phyloP scores from a whole-genome alignment of 2,113 vertebrate species.

The Plotosus lineatus region DNA sequence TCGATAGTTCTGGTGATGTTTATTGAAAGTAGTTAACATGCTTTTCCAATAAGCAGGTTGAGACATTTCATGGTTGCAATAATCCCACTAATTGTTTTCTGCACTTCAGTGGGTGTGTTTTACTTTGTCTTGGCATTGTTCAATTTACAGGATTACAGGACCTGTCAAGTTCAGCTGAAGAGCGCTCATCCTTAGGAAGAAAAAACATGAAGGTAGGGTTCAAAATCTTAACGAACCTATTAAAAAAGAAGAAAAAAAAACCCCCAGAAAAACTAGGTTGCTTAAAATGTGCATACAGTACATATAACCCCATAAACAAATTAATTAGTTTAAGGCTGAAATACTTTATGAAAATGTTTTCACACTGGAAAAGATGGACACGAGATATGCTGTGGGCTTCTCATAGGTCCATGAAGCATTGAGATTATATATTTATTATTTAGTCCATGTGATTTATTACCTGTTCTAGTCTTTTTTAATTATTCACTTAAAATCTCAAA shows the following conservation, averaged over 20 bases:
- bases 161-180: slow-evolving; percentile 37
- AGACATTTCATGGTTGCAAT: slow-evolving; percentile 55
- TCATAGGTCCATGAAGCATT: neutral
- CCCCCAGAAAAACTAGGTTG: too few relatives aligned
- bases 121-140: slow-evolving; percentile 46
- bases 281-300: too few relatives aligned
- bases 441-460: neutral
- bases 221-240: neutral
- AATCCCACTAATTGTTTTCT: slow-evolving; percentile 59
- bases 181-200: slow-evolving; percentile 41
- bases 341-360: neutral
- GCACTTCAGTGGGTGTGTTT: slow-evolving; percentile 49
- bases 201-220: slow-evolving; percentile 43
- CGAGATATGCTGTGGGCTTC: neutral
- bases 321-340: neutral
- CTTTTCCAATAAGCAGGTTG: slow-evolving; percentile 56
- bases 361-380: neutral
- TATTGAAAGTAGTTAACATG: slow-evolving; percentile 65
- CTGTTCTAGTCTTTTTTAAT: neutral
- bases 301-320: neutral
- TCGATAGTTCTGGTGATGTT: slow-evolving; percentile 55
- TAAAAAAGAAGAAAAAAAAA: neutral
- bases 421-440: neutral
- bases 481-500: neutral
- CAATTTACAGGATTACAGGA: slow-evolving; percentile 11